Conservation (phyloP, 2,797 vertebrate species). For the Gambusia yucatana region DNA sequence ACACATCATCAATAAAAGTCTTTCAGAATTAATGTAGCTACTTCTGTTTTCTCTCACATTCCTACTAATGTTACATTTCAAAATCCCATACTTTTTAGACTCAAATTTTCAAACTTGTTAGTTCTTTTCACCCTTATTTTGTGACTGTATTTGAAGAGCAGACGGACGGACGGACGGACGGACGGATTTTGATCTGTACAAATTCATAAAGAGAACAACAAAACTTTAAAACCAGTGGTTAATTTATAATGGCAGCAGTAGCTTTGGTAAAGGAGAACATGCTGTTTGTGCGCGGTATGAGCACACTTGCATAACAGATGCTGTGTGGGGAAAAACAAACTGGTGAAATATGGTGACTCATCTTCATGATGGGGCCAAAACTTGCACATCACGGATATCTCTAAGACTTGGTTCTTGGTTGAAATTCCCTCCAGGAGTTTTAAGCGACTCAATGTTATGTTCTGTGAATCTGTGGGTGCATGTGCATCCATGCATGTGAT, state of each 20-base stretch:
- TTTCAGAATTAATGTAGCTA: neutral
- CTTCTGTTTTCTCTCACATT: neutral
- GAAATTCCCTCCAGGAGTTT: neutral
- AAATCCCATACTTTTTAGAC: neutral
- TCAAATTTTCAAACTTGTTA: neutral
- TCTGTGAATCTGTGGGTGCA: neutral
- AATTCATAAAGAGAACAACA: neutral
- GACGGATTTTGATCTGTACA: neutral
- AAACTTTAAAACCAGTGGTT: neutral
- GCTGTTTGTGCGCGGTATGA: slow-evolving; percentile 2
- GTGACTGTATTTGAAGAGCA: neutral
- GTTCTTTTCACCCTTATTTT: neutral
- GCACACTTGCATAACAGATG: neutral
- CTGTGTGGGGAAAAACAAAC: neutral
- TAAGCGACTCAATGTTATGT: neutral
- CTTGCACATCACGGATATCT: neutral
- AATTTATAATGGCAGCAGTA: slow-evolving; percentile 2
- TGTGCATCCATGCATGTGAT: neutral
- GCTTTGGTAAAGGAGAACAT: slow-evolving; percentile 4
- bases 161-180: neutral
- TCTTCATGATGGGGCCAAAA: slow-evolving; percentile 1
- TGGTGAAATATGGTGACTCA: neutral
- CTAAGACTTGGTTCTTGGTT: neutral
- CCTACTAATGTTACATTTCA: neutral
- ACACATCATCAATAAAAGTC: neutral